Evolutionary conservation across 2,888 invertebrate species (phyloP), one percentile per base, ranked within the genome.

Genomic region (Molanna angustata): DNA sequence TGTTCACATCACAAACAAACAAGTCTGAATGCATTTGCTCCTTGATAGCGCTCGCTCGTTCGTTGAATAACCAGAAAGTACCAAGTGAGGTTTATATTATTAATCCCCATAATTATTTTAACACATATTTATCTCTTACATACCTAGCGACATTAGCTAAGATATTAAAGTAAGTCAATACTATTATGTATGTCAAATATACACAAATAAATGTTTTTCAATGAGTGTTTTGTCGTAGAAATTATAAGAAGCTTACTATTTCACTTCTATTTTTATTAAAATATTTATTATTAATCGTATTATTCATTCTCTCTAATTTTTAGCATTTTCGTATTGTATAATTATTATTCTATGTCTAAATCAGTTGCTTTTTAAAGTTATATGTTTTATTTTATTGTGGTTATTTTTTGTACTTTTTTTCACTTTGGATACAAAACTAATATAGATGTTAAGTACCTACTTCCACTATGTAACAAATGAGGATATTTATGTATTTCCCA

Each of bases 121-220:
- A 41, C 14, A 19, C 42, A 35, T 42, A 42, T 43, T 43, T 43
- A 54, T 54, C 47, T 44, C 46, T 52, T 42, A 54, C 51, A 51
- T 56, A 42, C 37, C 44, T 54, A 59, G 59, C 43, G 33, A 55
- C 48, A 54, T 51, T 58, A 51, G 51, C 45, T 57, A 54, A 55
- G 53, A 49, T 57, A 57, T 46, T 54, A 50, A 50, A 16, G 14
- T 59, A 60, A 54, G 55, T 54, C 55, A 49, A 44, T 47, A 27
- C 19, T 49, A 51, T 19, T 55, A 57, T 48, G 47, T 56, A 49
- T 59, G 57, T 56, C 52, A 52, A 54, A 57, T 56, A 57, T 53
- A 58, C 56, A 58, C 56, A 56, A 56, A 54, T 56, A 53, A 60
- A 56, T 56, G 55, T 56, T 60, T 57, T 60, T 57, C 52, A 57